phyloP scores from a whole-genome alignment of 35 echinoderm and acorn worm species.

The Hemicentrotus pulcherrimus region DNA sequence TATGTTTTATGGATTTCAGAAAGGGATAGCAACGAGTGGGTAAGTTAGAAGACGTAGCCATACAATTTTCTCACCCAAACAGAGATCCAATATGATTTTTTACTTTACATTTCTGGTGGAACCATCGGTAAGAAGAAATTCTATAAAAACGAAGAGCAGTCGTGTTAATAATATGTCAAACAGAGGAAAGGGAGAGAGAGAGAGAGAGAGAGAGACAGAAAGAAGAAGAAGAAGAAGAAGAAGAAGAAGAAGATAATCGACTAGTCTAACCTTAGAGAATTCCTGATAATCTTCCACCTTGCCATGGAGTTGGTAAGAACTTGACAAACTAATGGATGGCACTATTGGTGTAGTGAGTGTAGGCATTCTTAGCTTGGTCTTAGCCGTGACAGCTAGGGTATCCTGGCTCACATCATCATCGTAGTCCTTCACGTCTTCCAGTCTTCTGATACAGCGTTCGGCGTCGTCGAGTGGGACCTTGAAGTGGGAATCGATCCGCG shows the following conservation, averaged over 20 bases:
- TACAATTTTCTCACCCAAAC: no score
- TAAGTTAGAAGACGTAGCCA: no score
- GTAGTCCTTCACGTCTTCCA: background rate
- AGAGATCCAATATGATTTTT: no score
- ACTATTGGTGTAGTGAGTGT: constrained; percentile 52
- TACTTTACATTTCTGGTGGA: no score
- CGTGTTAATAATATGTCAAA: background rate
- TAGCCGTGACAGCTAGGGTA: constrained; percentile 59
- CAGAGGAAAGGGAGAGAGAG: background rate
- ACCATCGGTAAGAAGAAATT: no score
- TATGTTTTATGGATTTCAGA: no score
- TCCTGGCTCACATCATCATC: constrained; percentile 4
- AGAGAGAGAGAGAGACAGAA: background rate
- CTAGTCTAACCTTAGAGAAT: background rate
- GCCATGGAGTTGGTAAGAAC: background rate
- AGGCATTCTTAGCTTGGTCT: constrained; percentile 33
- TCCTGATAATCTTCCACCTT: background rate
- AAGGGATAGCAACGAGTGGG: no score
- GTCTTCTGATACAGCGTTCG: background rate
- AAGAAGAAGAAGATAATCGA: background rate
- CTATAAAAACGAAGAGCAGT: no score
- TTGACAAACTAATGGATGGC: constrained; percentile 59
- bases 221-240: background rate
- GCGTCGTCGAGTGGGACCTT: background rate
- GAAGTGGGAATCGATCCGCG: constrained; percentile 5